Evolutionary conservation across 2,888 invertebrate species (phyloP).

Genomic region (Epirrhoe tristata): DNA sequence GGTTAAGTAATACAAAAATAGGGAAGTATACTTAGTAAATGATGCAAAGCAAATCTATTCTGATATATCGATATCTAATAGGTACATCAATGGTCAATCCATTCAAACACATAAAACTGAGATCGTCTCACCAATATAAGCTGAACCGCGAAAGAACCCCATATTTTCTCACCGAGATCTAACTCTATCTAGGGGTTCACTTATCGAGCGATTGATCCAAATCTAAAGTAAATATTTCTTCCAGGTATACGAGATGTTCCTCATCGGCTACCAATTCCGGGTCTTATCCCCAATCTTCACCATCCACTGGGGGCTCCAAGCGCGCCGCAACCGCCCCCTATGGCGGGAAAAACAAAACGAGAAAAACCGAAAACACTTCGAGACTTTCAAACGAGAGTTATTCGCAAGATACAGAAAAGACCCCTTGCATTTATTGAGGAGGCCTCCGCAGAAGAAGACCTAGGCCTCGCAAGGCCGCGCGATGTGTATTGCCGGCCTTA

Average conservation of each 20-base stretch:
- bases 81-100: no score
- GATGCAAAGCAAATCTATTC: no score
- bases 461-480: slow-evolving; percentile 82
- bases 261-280: slow-evolving; percentile 94
- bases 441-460: slow-evolving; percentile 73
- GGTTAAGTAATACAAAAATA: no score
- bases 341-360: slow-evolving; percentile 96
- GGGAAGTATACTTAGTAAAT: no score
- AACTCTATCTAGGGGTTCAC: no score
- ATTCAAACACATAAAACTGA: no score
- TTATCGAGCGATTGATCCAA: no score
- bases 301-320: slow-evolving; percentile 95
- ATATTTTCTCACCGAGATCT: no score
- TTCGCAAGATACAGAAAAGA: slow-evolving; percentile 90
- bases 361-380: slow-evolving; percentile 92
- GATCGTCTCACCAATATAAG: neutral
- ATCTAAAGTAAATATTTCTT: slow-evolving; percentile 32
- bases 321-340: slow-evolving; percentile 90
- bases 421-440: slow-evolving; percentile 80
- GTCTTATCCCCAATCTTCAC: slow-evolving; percentile 96
- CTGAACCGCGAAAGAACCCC: no score
- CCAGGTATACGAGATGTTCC: slow-evolving; percentile 96
- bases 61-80: no score
- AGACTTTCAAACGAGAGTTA: slow-evolving; percentile 93
- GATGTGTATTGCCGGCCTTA: slow-evolving; percentile 68